Evolutionary conservation across 1,140 invertebrate species (phyloP), one percentile per base, ranked within the genome.

Genomic region (Ctenoplectra terminalis): DNA sequence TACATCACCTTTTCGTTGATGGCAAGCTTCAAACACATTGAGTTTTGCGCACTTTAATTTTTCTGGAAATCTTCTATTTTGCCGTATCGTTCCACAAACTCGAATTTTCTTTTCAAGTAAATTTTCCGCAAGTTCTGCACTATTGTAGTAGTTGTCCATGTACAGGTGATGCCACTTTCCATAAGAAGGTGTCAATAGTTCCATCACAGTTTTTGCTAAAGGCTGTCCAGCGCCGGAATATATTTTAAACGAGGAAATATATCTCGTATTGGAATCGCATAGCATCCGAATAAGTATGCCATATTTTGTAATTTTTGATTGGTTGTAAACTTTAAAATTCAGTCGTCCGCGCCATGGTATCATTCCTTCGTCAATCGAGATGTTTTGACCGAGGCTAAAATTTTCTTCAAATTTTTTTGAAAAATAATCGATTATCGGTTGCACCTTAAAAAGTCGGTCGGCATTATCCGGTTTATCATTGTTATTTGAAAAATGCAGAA

Each of bases 261-360:
- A 17, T 52, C 50, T 11, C 50, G 50, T 52, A 52, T 20, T 52
- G 15, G 50, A 52, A 52, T 52, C 40, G 9, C 9, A 40, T 40
- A 52, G 50, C 50, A 52, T 52, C 50, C 50, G 52, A n/a, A 54
- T n/a, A 26, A 54, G 52, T n/a, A 54, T 54, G 23, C 52, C 52
- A n/a, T 54, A 54, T n/a, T 54, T 54, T 23, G 50, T 52, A 20
- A 52, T 52, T 52, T 52, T 52, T 23, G 50, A 52, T 23, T 4
- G 50, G 23, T 54, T 54, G 52, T 54, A 54, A 54, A 54, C 52
- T 54, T 54, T 54, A 54, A 54, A 54, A 54, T n/a, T 54, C n/a
- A 54, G 13, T 26, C 52, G 52, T 54, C 52, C 52, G n/a, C 52
- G 52, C 23, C 52, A 54, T 13, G 23, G 52, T 54, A 54, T 54